Evolutionary conservation across 2,888 invertebrate species (phyloP).

Genomic region (Anagyrus pseudococci): DNA sequence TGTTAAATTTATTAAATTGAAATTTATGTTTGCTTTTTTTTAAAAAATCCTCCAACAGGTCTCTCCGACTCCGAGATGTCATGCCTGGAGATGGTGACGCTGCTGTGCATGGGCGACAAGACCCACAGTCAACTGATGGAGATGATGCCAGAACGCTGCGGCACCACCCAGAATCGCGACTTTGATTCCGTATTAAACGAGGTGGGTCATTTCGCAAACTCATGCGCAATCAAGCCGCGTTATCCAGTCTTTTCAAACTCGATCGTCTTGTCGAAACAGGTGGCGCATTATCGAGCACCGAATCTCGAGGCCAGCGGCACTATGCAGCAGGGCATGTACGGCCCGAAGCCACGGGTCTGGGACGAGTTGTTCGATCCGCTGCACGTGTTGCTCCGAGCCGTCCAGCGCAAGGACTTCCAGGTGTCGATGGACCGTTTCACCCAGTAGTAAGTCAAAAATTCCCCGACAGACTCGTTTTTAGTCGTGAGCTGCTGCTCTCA

Average conservation of each 20-base stretch:
- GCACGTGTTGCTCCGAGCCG: constrained; percentile 88
- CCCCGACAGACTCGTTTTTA: too few species aligned
- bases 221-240: too few species aligned
- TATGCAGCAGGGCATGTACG: constrained; percentile 84
- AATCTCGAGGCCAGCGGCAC: constrained; percentile 82
- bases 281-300: constrained; percentile 87
- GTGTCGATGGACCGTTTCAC: constrained; percentile 92
- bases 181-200: constrained; percentile 86
- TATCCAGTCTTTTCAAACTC: too few species aligned
- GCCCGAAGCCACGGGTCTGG: constrained; percentile 88
- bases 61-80: constrained; percentile 72
- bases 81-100: constrained; percentile 89
- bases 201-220: constrained; percentile 62
- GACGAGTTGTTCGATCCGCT: constrained; percentile 92
- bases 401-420: constrained; percentile 92
- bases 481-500: too few species aligned
- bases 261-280: too few species aligned
- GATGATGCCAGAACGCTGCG: constrained; percentile 94
- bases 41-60: constrained; percentile 57
- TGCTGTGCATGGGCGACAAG: constrained; percentile 92
- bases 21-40: constrained; percentile 4
- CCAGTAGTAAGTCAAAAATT: constrained; percentile 74
- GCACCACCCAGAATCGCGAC: constrained; percentile 87
- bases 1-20: background rate
- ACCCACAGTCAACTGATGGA: constrained; percentile 96